These are phyloP conservation scores for Cantharis lateralis DNA, from an alignment of 2,888 invertebrate genomes.

Conservation along the genomic window DNA sequence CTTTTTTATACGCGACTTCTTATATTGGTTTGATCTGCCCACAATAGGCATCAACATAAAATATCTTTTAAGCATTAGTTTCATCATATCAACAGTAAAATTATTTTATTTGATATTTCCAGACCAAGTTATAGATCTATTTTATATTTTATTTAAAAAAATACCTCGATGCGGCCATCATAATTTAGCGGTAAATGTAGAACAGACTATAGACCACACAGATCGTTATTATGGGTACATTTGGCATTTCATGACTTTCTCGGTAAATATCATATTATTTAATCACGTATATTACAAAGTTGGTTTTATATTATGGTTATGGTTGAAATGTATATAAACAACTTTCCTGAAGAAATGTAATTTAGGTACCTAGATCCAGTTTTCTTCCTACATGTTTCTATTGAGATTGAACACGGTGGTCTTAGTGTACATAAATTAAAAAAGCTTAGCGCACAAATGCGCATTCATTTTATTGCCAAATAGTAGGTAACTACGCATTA, in stretches of 20 bases:
- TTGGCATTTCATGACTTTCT: conserved; percentile 17
- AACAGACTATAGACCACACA: conserved; percentile 27
- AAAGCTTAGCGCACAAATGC: not conserved
- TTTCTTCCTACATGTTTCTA: not conserved
- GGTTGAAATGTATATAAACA: not conserved
- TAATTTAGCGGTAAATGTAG: conserved; percentile 26
- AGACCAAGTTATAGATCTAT: conserved; percentile 5
- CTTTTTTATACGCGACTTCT: not conserved
- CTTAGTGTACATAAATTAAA: not conserved
- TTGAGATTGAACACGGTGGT: not conserved
- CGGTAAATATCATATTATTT: conserved; percentile 2
- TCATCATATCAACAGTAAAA: not conserved
- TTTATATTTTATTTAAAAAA: not conserved
- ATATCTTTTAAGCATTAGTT: not conserved
- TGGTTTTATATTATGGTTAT: not conserved
- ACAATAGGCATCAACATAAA: not conserved
- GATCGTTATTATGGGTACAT: conserved; percentile 13
- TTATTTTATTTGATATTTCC: not conserved
- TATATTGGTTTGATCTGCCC: not conserved
- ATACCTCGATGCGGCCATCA: conserved; percentile 17
- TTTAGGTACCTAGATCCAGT: not conserved
- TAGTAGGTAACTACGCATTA: not conserved
- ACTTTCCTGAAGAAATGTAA: not conserved
- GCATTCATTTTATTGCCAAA: not conserved
- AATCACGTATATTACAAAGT: not conserved